These are phyloP conservation scores for Drosophila hamatofila DNA, from an alignment of 2,888 invertebrate genomes.

Conservation along the genomic window DNA sequence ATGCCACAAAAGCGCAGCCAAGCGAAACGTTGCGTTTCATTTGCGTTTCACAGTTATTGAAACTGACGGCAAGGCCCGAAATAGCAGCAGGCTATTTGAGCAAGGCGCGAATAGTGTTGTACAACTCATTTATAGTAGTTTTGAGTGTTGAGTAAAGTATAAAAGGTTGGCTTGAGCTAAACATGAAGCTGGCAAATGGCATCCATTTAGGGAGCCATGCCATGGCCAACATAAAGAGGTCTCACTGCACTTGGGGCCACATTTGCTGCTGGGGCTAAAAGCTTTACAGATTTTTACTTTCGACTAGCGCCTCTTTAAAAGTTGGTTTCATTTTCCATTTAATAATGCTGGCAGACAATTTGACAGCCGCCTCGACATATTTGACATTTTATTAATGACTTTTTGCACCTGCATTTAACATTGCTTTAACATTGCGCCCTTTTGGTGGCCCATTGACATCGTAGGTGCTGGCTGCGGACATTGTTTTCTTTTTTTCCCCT, in stretches of 20 bases:
- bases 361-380: constrained; percentile 45
- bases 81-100: not conserved
- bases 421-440: constrained; percentile 1
- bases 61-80: constrained; percentile 31
- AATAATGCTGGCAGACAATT: constrained; percentile 8
- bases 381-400: constrained; percentile 49
- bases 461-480: not conserved
- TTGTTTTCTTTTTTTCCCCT: not conserved
- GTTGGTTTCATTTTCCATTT: not conserved
- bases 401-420: constrained; percentile 1
- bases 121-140: too few species aligned
- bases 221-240: not conserved
- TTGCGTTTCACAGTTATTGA: constrained; percentile 54
- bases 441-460: not conserved
- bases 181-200: not conserved
- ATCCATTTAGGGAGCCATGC: not conserved
- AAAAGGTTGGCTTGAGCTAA: too few species aligned
- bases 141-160: too few species aligned
- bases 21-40: constrained; percentile 49
- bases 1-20: constrained; percentile 44
- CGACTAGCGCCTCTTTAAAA: not conserved
- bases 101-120: too few species aligned
- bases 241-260: not conserved
- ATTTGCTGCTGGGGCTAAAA: not conserved
- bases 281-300: not conserved